Percentiles rank a stretch among this genome's conserved stretches.
These are phyloP conservation scores for Eupithecia vulgata DNA, from an alignment of 2,888 invertebrate genomes.

Conservation along the genomic window DNA sequence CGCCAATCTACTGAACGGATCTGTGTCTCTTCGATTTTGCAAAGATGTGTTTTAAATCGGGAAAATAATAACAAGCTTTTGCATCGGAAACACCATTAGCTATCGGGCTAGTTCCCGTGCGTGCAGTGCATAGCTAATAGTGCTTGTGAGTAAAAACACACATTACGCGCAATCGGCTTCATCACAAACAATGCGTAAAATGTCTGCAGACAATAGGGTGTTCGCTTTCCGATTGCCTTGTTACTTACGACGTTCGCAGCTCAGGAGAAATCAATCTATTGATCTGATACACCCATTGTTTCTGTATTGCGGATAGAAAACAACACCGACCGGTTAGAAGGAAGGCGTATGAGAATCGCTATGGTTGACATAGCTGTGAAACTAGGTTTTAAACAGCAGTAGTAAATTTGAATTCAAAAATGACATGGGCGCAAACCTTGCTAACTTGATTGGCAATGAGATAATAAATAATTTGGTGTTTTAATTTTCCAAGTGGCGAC, in stretches of 20 bases:
- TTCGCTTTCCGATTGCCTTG: not conserved
- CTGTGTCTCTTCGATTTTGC: not conserved
- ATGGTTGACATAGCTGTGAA: not conserved
- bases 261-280: not conserved
- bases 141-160: not conserved
- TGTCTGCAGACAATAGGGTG: conserved; percentile 6
- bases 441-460: not conserved
- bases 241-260: not conserved
- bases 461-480: too few species aligned
- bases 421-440: not conserved
- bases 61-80: too few species aligned
- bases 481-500: too few species aligned
- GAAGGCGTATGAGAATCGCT: not conserved
- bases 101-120: not conserved
- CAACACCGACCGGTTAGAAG: not conserved
- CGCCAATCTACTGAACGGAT: not conserved
- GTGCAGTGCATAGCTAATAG: too few species aligned
- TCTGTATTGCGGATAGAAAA: not conserved
- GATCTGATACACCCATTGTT: conserved; percentile 4
- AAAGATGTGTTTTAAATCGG: not conserved
- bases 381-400: not conserved
- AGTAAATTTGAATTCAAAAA: not conserved
- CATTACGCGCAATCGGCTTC: not conserved
- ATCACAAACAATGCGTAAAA: not conserved
- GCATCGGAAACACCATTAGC: too few species aligned